Evolutionary conservation across 2,113 vertebrate genomes (phyloP).

Genomic region (Struthidea cinerea): DNA sequence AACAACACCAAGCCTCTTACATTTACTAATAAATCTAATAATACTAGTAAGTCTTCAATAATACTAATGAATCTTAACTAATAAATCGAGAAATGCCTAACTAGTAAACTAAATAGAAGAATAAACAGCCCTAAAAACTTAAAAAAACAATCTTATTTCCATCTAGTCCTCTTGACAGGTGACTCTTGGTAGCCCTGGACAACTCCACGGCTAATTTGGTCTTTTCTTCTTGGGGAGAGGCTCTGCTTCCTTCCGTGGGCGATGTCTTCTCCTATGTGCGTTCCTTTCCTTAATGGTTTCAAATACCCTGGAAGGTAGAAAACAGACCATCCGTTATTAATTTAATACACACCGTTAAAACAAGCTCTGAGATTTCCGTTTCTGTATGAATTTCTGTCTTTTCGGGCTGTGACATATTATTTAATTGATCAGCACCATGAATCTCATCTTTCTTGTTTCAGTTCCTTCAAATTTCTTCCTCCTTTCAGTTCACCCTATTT

Average conservation of each 20-base stretch:
- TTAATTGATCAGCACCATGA: not conserved
- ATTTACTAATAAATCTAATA: not conserved
- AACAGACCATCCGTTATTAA: not conserved
- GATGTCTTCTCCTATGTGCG: not conserved
- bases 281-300: not conserved
- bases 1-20: not conserved
- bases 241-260: not conserved
- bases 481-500: not conserved
- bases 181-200: not conserved
- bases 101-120: not conserved
- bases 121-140: not conserved
- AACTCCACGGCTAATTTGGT: not conserved
- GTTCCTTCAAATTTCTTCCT: not conserved
- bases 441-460: no score
- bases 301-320: not conserved
- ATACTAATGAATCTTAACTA: not conserved
- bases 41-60: not conserved
- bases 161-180: not conserved
- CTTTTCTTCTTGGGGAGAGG: not conserved
- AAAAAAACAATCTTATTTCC: not conserved
- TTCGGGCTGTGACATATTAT: not conserved
- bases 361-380: accelerated
- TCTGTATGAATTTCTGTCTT: not conserved
- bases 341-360: no score
- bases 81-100: not conserved